Evolutionary conservation across 1,140 invertebrate species (phyloP).

Genomic region (Grapholita molesta): DNA sequence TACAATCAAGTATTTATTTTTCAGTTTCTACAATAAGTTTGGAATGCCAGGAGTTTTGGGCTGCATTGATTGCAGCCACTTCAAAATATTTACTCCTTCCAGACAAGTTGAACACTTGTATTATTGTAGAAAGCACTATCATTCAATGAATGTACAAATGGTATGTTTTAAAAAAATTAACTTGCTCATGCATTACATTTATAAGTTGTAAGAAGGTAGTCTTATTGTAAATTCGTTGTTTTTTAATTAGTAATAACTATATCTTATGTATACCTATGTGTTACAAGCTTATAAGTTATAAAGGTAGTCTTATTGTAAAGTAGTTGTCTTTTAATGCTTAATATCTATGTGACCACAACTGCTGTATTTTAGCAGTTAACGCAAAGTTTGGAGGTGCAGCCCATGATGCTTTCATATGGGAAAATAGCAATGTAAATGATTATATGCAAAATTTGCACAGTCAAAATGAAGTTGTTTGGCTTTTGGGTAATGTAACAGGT

Average conservation of each 20-base stretch:
- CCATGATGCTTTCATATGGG: constrained; percentile 42
- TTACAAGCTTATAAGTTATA: too few species aligned
- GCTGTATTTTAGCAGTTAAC: too few species aligned
- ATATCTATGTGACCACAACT: too few species aligned
- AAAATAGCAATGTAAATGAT: constrained; percentile 28
- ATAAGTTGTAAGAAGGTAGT: too few species aligned
- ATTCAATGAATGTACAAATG: constrained; percentile 41
- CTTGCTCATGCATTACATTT: too few species aligned
- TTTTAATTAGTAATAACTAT: too few species aligned
- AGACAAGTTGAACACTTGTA: constrained; percentile 28
- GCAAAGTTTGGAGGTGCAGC: constrained; percentile 37
- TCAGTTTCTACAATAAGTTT: constrained; percentile 28
- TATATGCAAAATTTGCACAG: constrained; percentile 25
- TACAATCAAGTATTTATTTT: background rate
- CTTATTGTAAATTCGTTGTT: too few species aligned
- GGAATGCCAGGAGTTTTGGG: constrained; percentile 26
- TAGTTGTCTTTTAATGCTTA: too few species aligned
- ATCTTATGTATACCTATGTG: too few species aligned
- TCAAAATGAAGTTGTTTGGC: constrained; percentile 28
- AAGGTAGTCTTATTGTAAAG: too few species aligned
- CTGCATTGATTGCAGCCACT: constrained; percentile 31
- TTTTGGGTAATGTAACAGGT: constrained; percentile 23
- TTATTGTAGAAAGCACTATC: constrained; percentile 32
- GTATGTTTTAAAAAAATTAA: too few species aligned
- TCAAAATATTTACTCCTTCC: constrained; percentile 25